Evolutionary conservation across 2,113 vertebrate genomes (phyloP).

Genomic region (Scatophagus argus): DNA sequence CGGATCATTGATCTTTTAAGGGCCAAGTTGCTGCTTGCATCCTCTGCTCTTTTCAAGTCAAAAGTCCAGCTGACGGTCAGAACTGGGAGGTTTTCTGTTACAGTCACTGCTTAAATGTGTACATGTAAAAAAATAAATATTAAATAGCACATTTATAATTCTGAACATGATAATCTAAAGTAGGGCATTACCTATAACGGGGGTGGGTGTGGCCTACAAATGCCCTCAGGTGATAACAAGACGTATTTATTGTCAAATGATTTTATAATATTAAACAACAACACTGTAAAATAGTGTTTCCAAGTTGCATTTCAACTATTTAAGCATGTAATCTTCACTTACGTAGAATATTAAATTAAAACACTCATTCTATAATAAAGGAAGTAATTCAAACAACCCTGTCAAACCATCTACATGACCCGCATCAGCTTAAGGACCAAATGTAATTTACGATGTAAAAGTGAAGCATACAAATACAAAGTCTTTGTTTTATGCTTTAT

Average conservation of each 20-base stretch:
- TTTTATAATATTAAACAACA: neutral
- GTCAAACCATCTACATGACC: neutral
- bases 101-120: conserved; percentile 10
- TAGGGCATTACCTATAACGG: neutral
- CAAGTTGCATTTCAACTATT: neutral
- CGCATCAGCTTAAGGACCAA: neutral
- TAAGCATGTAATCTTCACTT: neutral
- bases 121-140: neutral
- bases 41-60: conserved; percentile 67
- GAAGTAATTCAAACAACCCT: neutral
- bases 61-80: conserved; percentile 29
- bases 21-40: conserved; percentile 31
- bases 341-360: neutral
- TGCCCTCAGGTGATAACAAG: neutral
- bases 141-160: conserved; percentile 16
- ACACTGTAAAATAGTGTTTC: neutral
- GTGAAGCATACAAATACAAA: neutral
- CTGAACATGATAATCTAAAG: neutral
- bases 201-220: too few relatives aligned
- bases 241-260: neutral
- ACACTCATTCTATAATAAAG: neutral
- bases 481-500: neutral
- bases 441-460: neutral
- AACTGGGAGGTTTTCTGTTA: conserved; percentile 11
- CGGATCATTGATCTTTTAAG: conserved; percentile 55